Percentiles rank a stretch among this genome's conserved stretches.
Conservation (phyloP, 2,888 invertebrate genomes). For the Pachymerium ferrugineum region DNA sequence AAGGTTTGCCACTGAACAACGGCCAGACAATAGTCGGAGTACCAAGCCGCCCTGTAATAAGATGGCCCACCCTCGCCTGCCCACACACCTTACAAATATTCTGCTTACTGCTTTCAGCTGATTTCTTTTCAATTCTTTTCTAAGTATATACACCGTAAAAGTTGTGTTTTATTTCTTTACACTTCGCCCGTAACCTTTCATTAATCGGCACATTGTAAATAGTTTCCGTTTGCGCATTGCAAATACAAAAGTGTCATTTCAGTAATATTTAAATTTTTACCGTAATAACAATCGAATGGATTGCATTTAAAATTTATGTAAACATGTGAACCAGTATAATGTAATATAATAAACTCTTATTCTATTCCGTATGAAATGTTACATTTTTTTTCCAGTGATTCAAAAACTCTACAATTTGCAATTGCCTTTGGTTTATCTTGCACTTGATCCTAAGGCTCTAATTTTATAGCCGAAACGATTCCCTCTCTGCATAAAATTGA, state of each 20-base stretch:
- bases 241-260: not conserved
- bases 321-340: too few species aligned
- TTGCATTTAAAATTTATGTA: too few species aligned
- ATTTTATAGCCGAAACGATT: conserved; percentile 27
- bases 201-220: too few species aligned
- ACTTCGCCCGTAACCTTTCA: too few species aligned
- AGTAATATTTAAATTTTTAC: too few species aligned
- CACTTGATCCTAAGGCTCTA: conserved; percentile 23
- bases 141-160: not conserved
- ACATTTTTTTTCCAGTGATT: too few species aligned
- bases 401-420: not conserved
- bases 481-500: conserved; percentile 22
- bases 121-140: conserved; percentile 17
- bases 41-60: conserved; percentile 22
- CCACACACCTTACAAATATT: conserved; percentile 27
- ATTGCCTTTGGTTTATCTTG: not conserved
- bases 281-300: too few species aligned
- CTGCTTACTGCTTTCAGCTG: not conserved
- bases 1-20: not conserved
- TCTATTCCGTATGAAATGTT: too few species aligned
- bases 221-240: not conserved
- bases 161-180: conserved; percentile 12
- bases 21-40: conserved; percentile 12
- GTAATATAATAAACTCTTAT: too few species aligned
- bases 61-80: conserved; percentile 1